Base-by-base conservation (phyloP, 2,113 vertebrate genomes). In the Cryptomyrus ogoouensis region DNA sequence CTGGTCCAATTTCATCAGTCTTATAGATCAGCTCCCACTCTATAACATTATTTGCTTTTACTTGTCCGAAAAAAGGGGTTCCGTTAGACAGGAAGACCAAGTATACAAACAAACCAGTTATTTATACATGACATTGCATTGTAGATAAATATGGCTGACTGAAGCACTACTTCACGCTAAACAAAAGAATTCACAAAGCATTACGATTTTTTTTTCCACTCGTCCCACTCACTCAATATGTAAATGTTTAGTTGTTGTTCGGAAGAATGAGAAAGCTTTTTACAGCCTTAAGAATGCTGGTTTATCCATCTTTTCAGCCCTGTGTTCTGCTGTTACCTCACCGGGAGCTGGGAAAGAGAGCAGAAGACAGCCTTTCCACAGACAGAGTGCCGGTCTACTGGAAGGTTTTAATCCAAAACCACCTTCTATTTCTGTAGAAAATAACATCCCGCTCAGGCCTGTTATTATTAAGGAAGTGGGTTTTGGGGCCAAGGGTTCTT, bases 381-480 rank as follows among this genome's bases (percentile, higher is more conserved):
- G 31, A 80, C 74, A 42, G 35, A 19, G 35, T 80, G 74, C 74
- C 35, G 6, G 89, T 91, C 90, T 88, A 91, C 92, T 92, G 88
- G 19, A 91, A 91, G 90, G 86, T 90, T 91, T 87, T 66, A 90
- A 44, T 24, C 74, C 92, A 95, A 52, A 93, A 95, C 93, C 94
- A 92, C 92, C 94, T 90, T 94, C 92, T 94, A 94, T 95, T 94
- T 94, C 88, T 87, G 92, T 93, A 91, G 91, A 90, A 92, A 95
- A 94, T 91, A 95, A 94, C 93, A 95, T 94, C 93, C 93, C 94
- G 92, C 91, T 89, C 92, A 92, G 91, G 93, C 94, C 94, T 95
- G 93, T 93, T 94, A 95, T 95, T 95, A 94, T 93, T 91, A 94
- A 95, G 96, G 95, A 96, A 95, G 95, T 94, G 94, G 94, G 93